Base-by-base conservation (phyloP, 2,888 invertebrate species). In the Drosophila peninsularis region DNA sequence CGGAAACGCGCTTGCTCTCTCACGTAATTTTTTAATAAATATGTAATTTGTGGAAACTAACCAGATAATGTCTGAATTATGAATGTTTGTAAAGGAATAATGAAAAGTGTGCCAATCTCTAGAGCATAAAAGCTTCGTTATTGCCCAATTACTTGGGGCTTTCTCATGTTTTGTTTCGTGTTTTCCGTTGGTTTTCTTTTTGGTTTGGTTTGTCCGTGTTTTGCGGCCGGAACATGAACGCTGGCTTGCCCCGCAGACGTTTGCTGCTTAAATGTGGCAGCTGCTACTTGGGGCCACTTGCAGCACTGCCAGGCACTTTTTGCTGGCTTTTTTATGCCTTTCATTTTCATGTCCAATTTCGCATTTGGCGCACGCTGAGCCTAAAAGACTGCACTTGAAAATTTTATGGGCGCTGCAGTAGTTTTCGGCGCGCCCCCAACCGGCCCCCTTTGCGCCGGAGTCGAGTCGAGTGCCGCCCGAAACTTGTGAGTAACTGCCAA, bases 371-470 rank as follows among this genome's bases (percentile, higher is more conserved):
- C 73, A 72, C 64, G 61, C 70, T 68, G 87, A 60, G 85, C 85
- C 85, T 88, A 89, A 89, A 89, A 84, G 82, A 71, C 73, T 89
- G 85, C 85, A 85, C 85, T 85, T 85, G 83, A 85, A 89, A 88
- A 80, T 85, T 88, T 85, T 74, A 88, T 82, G 69, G 87, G 44
- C 61, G 55, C 62, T 82, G 80, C 80, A 82, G 80, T 80, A 72
- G 72, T 75, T 79, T 65, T 24, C 2, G 49, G 52, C 34, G 10
- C 30, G 10, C 27, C 45, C 6, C 32, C 49, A 3, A 14, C 19
- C 19, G 13, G 1, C 11, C n/a, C 10, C 37, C 14, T n/a, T 3
- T 37, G 49, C 55, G 10, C 17, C 11, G 47, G 47, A 47, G 47
- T 52, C 27, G 17, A n/a, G 7, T 34, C n/a, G n/a, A n/a, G n/a